phyloP scores from a whole-genome alignment of 2,888 invertebrate genomes.

The Rhagonycha fulva region DNA sequence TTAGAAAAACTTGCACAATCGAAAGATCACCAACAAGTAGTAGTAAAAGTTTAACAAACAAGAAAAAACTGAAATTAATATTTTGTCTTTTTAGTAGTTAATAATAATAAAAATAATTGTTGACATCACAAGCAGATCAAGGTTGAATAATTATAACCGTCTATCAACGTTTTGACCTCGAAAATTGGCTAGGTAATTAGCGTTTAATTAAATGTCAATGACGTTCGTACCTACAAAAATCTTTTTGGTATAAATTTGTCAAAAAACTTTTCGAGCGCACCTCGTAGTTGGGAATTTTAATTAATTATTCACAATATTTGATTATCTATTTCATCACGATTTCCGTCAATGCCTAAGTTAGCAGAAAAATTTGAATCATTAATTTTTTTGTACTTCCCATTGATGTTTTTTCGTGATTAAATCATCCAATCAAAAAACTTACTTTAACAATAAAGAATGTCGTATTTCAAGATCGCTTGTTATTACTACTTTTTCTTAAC shows the following conservation, averaged over 20 bases:
- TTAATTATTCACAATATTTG: neutral
- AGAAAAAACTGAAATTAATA: too few relatives aligned
- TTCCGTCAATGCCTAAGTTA: neutral
- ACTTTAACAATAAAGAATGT: neutral
- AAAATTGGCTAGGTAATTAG: neutral
- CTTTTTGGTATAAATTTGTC: neutral
- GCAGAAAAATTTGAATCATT: neutral
- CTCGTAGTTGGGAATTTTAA: neutral
- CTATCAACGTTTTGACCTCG: neutral
- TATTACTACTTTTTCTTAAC: neutral
- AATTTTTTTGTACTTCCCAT: neutral
- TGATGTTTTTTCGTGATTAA: neutral
- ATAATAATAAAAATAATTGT: neutral
- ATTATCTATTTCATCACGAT: neutral
- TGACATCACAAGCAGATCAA: neutral
- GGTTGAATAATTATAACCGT: neutral
- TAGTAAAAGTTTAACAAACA: neutral
- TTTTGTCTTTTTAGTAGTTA: too few relatives aligned
- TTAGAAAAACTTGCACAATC: neutral
- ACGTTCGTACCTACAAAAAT: neutral
- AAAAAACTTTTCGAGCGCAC: neutral
- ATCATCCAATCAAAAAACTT: neutral
- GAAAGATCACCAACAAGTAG: neutral
- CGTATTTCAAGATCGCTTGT: neutral
- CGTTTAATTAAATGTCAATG: neutral